Evolutionary conservation across 2,797 vertebrate genomes (phyloP), one percentile per base, ranked within the genome.

Genomic region (Naso thynnoides): DNA sequence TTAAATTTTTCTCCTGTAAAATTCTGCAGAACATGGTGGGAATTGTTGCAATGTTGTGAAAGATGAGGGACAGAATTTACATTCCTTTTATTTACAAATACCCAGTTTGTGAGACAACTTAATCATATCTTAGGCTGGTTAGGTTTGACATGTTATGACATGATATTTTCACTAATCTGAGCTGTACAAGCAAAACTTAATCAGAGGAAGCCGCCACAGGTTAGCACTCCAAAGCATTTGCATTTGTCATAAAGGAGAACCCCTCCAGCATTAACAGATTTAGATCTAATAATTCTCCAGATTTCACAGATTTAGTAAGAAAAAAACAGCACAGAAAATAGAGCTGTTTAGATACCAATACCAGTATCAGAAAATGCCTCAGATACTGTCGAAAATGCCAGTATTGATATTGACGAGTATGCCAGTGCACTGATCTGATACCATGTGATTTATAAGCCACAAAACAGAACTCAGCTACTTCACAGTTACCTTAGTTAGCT

Each of bases 11-110:
- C 31, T 31, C 8, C 10, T 10, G 15, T 60, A 45, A n/a, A 7
- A 2, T 50, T 33, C 26, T 59, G 16, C 4, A 24, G 11, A 53
- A 44, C 31, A 60, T 60, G 3, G 27, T 19, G 5, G n/a, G 26
- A 56, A 49, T n/a, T 41, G 15, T 33, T 54, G 26, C 7, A 0
- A 27, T 56, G 16, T 44, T 10, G 4, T 42, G 48, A 8, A 31
- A 61, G 18, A 44, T 6, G 7, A 31, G 2, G 3, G 10, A 15
- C 19, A 29, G 6, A 18, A 39, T 58, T 31, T 21, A 0, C 29
- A 8, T 1, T 3, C 0, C 3, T 64, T 58, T 69, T 64, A 60
- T 72, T 31, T 47, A 62, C 45, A 76, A 47, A 49, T 24, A 41
- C 10, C 38, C 8, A 10, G 26, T 47, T 5, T 58, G 36, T 52